Conservation (phyloP, 2,797 vertebrate species). For the Echeneis naucrates region DNA sequence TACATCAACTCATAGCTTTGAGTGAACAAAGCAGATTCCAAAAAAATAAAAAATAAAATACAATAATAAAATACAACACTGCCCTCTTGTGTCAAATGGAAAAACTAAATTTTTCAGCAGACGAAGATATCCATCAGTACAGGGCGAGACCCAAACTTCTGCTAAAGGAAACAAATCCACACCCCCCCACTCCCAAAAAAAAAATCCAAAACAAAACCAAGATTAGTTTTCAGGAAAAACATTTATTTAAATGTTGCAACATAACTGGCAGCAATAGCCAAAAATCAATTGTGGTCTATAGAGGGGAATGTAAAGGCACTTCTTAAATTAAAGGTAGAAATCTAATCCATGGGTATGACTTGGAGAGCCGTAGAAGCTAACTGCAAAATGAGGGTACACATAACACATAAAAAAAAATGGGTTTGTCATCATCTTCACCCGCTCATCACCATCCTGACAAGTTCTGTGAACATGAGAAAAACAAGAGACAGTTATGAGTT, state of each 20-base stretch:
- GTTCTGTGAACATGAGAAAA: constrained; percentile 76
- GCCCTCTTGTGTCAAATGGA: constrained; percentile 68
- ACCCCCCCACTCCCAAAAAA: no score
- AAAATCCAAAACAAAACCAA: constrained; percentile 1
- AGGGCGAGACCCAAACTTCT: no score
- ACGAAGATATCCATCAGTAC: no score
- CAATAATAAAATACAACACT: no score
- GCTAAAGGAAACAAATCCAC: constrained; percentile 13
- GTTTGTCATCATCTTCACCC: constrained; percentile 81
- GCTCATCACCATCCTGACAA: constrained; percentile 89
- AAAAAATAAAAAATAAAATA: no score
- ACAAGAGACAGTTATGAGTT: constrained; percentile 51
- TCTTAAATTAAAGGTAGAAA: constrained; percentile 82
- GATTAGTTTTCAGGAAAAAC: constrained; percentile 57
- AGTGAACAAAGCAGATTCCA: background rate
- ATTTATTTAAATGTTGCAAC: constrained; percentile 76
- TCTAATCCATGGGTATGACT: constrained; percentile 50
- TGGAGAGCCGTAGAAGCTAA: constrained; percentile 50
- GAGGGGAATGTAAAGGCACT: constrained; percentile 87
- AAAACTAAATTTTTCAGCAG: background rate
- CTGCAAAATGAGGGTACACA: constrained; percentile 57
- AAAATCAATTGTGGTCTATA: constrained; percentile 58
- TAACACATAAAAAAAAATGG: constrained; percentile 38
- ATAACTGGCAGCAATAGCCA: constrained; percentile 38
- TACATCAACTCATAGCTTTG: background rate